Evolutionary conservation across 2,113 vertebrate species (phyloP).

Genomic region (Plecotus auritus): DNA sequence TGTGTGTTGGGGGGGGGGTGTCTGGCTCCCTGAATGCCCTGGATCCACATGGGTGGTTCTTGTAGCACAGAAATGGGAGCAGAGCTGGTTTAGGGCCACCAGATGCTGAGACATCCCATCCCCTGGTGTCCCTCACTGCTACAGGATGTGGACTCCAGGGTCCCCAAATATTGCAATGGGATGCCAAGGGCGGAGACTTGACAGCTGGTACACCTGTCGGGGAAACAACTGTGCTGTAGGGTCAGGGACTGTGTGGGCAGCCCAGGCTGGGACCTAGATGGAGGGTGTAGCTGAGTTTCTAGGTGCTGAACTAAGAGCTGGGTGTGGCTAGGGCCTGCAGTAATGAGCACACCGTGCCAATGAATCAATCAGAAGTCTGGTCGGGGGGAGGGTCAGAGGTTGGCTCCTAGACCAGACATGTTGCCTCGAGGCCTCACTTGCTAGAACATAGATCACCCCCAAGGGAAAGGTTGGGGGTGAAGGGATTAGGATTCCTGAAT

Average conservation of each 20-base stretch:
- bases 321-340: background rate
- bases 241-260: background rate
- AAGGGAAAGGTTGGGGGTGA: accelerated
- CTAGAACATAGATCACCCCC: too few species aligned
- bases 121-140: background rate
- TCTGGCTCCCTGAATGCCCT: background rate
- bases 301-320: background rate
- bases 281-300: background rate
- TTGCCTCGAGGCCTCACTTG: background rate
- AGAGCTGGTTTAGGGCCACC: background rate
- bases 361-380: background rate
- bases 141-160: background rate
- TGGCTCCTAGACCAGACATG: background rate
- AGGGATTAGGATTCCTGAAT: background rate
- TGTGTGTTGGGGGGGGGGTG: background rate
- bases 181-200: too few species aligned
- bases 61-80: background rate
- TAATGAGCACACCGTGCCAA: background rate
- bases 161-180: background rate
- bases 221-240: background rate
- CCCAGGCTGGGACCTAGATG: background rate
- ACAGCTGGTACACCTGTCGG: accelerated
- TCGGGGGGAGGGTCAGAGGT: background rate
- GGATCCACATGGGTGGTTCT: background rate
- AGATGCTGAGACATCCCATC: background rate